phyloP scores from a whole-genome alignment of 2,113 vertebrate genomes.

The Podarcis muralis region DNA sequence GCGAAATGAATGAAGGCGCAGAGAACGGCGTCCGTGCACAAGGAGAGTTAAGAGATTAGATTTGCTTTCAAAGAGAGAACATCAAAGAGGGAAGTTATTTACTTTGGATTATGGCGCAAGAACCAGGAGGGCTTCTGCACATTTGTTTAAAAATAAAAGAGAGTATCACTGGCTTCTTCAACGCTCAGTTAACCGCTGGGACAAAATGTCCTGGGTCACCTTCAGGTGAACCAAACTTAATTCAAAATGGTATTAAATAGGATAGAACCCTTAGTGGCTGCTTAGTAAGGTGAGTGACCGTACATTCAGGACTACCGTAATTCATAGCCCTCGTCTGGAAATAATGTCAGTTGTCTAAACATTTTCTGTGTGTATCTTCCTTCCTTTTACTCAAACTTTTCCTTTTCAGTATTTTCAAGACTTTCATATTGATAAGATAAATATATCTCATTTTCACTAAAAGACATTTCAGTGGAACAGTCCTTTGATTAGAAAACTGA shows the following conservation, averaged over 20 bases:
- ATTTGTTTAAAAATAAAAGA: background rate
- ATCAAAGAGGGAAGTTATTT: background rate
- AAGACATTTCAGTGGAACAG: background rate
- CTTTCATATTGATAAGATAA: background rate
- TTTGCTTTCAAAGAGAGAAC: background rate
- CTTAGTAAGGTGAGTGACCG: background rate
- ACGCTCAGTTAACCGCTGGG: background rate
- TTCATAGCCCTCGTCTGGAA: too few species aligned
- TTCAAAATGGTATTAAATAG: background rate
- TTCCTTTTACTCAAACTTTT: background rate
- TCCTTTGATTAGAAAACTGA: background rate
- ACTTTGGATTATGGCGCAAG: background rate
- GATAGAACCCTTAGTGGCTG: background rate
- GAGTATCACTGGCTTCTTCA: background rate
- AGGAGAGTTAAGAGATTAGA: background rate
- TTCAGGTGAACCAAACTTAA: background rate
- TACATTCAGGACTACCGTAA: background rate
- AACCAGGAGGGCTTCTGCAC: background rate
- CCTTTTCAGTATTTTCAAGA: background rate
- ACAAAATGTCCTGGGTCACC: background rate
- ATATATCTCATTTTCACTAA: background rate
- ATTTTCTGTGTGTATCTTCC: background rate
- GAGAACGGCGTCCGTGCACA: too few species aligned
- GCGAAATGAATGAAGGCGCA: background rate
- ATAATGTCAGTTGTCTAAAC: background rate